Evolutionary conservation across 1,140 invertebrate genomes (phyloP).

Genomic region (Drosophila navojoa): DNA sequence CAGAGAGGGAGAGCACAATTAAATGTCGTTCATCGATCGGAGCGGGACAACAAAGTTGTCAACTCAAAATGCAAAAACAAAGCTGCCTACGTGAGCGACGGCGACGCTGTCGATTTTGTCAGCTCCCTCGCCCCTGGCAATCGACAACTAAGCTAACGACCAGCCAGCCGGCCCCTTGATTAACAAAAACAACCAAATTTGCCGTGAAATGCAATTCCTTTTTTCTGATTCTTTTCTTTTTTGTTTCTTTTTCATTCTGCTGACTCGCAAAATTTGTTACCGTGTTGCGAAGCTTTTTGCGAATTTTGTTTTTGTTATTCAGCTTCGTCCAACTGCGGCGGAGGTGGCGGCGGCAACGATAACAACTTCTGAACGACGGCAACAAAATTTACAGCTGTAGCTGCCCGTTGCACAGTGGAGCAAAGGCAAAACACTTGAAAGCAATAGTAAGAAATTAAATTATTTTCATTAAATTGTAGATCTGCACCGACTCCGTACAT

Average conservation of each 20-base stretch:
- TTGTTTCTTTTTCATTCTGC: constrained; percentile 64
- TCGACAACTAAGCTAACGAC: constrained; percentile 29
- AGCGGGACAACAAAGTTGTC: constrained; percentile 32
- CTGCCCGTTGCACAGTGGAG: constrained; percentile 64
- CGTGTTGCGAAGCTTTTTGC: constrained; percentile 63
- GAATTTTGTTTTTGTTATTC: constrained; percentile 54
- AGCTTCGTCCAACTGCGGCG: constrained; percentile 42
- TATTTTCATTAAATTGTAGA: neutral
- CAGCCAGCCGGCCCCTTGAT: constrained; percentile 24
- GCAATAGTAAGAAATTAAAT: neutral
- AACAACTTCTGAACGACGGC: constrained; percentile 77
- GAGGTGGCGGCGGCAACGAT: constrained; percentile 63
- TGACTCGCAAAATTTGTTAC: constrained; percentile 77
- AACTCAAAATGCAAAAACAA: constrained; percentile 56
- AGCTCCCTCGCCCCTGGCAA: constrained; percentile 13
- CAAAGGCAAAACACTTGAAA: neutral
- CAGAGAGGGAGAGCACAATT: constrained; percentile 21
- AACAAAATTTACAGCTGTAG: constrained; percentile 79
- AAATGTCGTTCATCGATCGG: constrained; percentile 36
- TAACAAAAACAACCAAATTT: constrained; percentile 68
- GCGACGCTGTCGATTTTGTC: constrained; percentile 11
- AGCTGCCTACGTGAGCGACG: constrained; percentile 68
- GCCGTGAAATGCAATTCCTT: constrained; percentile 80
- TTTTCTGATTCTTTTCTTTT: constrained; percentile 72
- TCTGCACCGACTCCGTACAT: no score